Evolutionary conservation across 64 coral and sea anemone genomes (phyloP).

Genomic region (Cladopsammia gracilis): DNA sequence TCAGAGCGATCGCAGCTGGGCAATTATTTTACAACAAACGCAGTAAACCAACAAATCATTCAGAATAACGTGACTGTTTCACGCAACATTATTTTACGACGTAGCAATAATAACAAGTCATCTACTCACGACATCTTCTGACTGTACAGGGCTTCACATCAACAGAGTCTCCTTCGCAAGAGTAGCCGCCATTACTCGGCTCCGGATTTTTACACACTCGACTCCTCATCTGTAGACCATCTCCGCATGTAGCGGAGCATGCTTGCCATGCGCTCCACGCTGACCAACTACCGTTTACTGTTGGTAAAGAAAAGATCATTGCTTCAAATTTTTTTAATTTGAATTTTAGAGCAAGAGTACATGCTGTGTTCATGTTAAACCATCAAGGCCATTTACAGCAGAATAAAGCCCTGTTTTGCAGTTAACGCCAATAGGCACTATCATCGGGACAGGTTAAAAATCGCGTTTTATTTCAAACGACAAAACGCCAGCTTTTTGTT

Average conservation of each 20-base stretch:
- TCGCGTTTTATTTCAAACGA: too few relatives aligned
- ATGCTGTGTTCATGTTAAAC: too few relatives aligned
- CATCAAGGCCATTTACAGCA: not conserved
- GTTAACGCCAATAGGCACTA: too few relatives aligned
- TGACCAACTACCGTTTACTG: slow-evolving; percentile 93
- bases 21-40: too few relatives aligned
- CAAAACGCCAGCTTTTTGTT: too few relatives aligned
- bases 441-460: too few relatives aligned
- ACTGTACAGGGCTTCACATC: slow-evolving; percentile 90
- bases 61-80: too few relatives aligned
- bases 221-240: slow-evolving; percentile 83
- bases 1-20: too few relatives aligned
- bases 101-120: not conserved
- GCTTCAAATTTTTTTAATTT: not conserved
- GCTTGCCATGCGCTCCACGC: slow-evolving; percentile 87
- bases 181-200: slow-evolving; percentile 74
- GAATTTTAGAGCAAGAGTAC: too few relatives aligned
- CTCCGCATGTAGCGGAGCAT: slow-evolving; percentile 94
- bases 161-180: slow-evolving; percentile 78
- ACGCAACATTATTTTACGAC: too few relatives aligned
- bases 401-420: too few relatives aligned
- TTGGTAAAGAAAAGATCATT: not conserved
- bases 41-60: not conserved
- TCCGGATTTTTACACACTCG: slow-evolving; percentile 78
- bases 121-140: slow-evolving; percentile 91